Evolutionary conservation across 2,888 invertebrate species (phyloP), one percentile per base, ranked within the genome.

Genomic region (Cabera pusaria): DNA sequence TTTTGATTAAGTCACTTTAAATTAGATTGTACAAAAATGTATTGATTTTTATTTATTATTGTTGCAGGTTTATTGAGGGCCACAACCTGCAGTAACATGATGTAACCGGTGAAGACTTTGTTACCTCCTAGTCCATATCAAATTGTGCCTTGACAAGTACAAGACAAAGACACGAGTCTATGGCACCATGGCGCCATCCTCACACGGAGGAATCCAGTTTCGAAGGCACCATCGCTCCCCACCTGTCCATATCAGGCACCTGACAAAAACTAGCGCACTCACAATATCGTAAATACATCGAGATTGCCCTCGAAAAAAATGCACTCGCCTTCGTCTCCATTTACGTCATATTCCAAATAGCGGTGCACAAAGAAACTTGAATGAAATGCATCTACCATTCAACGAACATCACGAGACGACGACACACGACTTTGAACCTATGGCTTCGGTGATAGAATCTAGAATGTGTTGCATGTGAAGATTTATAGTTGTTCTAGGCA

Each of bases 321-420:
- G 44, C 45, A 45, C 47, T 50, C 55, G 52, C 35, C 38, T 35
- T 50, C 55, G 52, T 34, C 38, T 35, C 59, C 64, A 63, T 66
- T 64, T 69, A 66, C 59, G 66, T 76, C 72, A 71, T 78, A 79
- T 71, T 72, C 67, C 65, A 72, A 79, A 81, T 77, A 74, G 66
- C 71, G 59, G 63, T 18, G 59, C 67, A 68, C 71, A 65, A 68
- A 76, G 62, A 69, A 69, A 77, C 70, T 64, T 83, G 80, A 83
- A 83, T 82, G 83, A 81, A 83, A 76, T 71, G 72, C 64, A 71
- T 66, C 68, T 58, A 73, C 69, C 65, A 71, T 78, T 80, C 64
- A 72, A 60, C 58, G 52, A 51, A 44, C 40, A 12, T 44, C 57
- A 59, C 57, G 56, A 54, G 49, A 55, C 11, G 6, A 10, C n/a